Evolutionary conservation across 2,113 vertebrate species (phyloP), one percentile per base, ranked within the genome.

Genomic region (Meriones unguiculatus): DNA sequence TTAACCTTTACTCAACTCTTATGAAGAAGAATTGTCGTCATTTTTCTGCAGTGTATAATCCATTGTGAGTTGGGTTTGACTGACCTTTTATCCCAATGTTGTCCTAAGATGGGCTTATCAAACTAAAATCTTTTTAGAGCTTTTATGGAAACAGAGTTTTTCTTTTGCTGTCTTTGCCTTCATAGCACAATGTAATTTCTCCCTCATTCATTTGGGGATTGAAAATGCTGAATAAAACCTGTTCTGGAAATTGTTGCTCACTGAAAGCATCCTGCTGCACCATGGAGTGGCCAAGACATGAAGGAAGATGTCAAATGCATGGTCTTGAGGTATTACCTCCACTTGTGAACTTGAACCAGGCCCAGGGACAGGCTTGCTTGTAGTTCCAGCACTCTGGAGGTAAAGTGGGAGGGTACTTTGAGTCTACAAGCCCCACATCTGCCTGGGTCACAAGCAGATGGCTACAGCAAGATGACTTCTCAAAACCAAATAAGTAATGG

Each of bases 1-100:
- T 97, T 97, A 97, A 95, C 69, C 82, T 96, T 93, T 89, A 82
- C 62, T 93, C 73, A 89, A 20, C 57, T 94, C 25, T 81, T 59
- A 87, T 9, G 18, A 65, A 86, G 84, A 87, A 87, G 28, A 77
- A 76, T 65, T 57, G 14, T 1, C 72, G 0, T 87, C 70, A 81
- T 91, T 93, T 93, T 95, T 41, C 93, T 91, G 41, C 32, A 54
- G 13, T 7, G 15, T 50, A 62, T 72, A 38, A 65, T 46, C 70
- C 91, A 57, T 73, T 90, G 65, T 59, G 69, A 80, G 22, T 15
- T 95, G 54, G 13, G 32, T 90, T 90, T 86, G 59, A 30, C 70
- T 59, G 90, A 88, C 72, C 20, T 67, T 76, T 81, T 17, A 38
- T 35, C 20, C 1, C 17, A 54, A 92, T 46, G 73, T 75, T 70